Base-by-base conservation (phyloP, 2,888 invertebrate species). In the Nephrotoma appendiculata region DNA sequence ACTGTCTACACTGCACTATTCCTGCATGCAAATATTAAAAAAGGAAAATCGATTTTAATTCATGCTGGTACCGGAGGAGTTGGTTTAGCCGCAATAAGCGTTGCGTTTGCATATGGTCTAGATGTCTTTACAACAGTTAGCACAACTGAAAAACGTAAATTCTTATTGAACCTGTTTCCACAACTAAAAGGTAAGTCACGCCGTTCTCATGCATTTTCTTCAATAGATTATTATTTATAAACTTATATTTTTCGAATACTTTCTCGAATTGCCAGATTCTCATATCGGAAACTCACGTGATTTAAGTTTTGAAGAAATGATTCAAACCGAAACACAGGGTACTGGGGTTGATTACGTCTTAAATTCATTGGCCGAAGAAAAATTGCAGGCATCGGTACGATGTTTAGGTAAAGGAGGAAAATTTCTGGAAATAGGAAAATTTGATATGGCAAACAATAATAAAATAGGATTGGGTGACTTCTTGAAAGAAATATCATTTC, bases 281-380 rank as follows among this genome's bases (percentile, higher is more conserved):
- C 94, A 97, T 90, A 97, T 99, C 89, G 96, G 97, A 31, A 97
- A 98, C 91, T 97, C 98, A 6, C 94, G 97, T 89, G 96, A 98
- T 90, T 93, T 95, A 0, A 94, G 95, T 0, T 99, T 99, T 91
- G 98, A 98, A 90, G 94, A 95, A 88, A 95, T 98, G 94, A 94
- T 99, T 87, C 93, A 95, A 89, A 93, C 93, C 85, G 94, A 95
- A 89, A 98, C 98, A 0, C 93, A 95, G 6, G 98, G 98, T 11
- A 93, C 93, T 88, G 98, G 98, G 52, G 98, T 99, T 0, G 97
- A 99, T 90, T 92, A 98, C 86, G 96, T 99, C 12, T 92, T 98
- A 7, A 99, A 99, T 91, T 98, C 98, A 0, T 92, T 99, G 83
- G 95, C 98, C 0, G 98, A 97, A 89, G 98, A 99, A 85, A 98